Percentiles rank a stretch among this genome's conserved stretches.
These are phyloP conservation scores for Rhaphigaster nebulosa DNA, from an alignment of 2,888 invertebrate genomes.

Conservation along the genomic window DNA sequence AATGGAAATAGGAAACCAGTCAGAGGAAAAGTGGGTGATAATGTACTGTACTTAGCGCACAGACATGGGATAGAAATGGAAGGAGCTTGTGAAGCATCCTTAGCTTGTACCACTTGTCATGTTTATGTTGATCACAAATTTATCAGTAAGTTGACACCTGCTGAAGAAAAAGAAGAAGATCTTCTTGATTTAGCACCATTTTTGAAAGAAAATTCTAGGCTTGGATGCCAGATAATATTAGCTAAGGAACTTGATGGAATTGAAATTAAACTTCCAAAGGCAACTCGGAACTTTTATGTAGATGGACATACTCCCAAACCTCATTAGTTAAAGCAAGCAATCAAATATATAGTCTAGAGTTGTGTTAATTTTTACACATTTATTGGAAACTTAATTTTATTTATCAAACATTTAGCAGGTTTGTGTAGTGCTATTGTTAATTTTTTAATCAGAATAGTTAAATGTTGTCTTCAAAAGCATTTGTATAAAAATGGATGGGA, in stretches of 20 bases:
- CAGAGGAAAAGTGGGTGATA: conserved; percentile 96
- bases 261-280: conserved; percentile 84
- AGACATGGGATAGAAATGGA: conserved; percentile 94
- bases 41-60: conserved; percentile 93
- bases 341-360: conserved; percentile 7
- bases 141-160: conserved; percentile 79
- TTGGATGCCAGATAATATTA: conserved; percentile 94
- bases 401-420: background rate
- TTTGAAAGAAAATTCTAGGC: conserved; percentile 92
- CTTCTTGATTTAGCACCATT: conserved; percentile 97
- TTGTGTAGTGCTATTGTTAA: background rate
- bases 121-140: conserved; percentile 88
- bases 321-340: conserved; percentile 76
- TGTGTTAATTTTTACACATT: background rate
- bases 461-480: background rate
- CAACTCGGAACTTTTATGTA: conserved; percentile 96
- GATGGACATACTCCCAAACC: conserved; percentile 97
- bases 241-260: conserved; percentile 91
- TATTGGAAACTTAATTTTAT: background rate
- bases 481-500: background rate
- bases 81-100: conserved; percentile 98
- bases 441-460: background rate
- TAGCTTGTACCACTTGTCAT: conserved; percentile 99
- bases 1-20: conserved; percentile 83
- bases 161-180: conserved; percentile 96